Conservation (phyloP, 1,140 invertebrate genomes). For the Melanaphis sacchari region DNA sequence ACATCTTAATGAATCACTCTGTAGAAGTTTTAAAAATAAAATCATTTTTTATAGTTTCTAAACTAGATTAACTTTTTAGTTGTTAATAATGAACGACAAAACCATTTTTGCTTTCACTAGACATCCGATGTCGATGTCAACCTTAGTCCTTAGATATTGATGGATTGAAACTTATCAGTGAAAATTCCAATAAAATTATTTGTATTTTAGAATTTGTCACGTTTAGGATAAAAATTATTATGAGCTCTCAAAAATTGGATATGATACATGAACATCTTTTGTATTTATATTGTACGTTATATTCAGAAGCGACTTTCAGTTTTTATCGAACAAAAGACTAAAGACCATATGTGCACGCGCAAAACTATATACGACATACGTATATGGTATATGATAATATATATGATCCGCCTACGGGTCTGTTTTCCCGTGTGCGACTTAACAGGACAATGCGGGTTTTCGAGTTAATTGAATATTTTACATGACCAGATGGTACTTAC, state of each 20-base stretch:
- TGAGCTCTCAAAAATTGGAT: not conserved
- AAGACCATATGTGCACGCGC: slow-evolving; percentile 41
- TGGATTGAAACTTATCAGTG: not conserved
- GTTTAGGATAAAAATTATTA: not conserved
- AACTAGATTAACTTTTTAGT: slow-evolving; percentile 34
- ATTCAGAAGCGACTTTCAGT: slow-evolving; percentile 5
- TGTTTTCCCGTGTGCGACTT: not conserved
- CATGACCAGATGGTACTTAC: slow-evolving; percentile 36
- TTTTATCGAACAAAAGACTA: slow-evolving; percentile 17
- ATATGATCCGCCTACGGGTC: slow-evolving; percentile 30
- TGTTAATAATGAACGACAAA: not conserved
- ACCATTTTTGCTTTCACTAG: slow-evolving; percentile 13
- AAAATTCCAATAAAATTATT: not conserved
- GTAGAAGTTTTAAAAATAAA: not conserved
- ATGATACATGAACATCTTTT: not conserved
- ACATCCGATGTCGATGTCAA: not conserved
- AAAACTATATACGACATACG: slow-evolving; percentile 3
- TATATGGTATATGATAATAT: not conserved
- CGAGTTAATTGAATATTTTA: slow-evolving; percentile 50
- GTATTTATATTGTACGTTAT: not conserved
- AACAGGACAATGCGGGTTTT: slow-evolving; percentile 21
- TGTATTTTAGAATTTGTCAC: not conserved
- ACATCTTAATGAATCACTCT: not conserved
- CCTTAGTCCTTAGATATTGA: too few relatives aligned
- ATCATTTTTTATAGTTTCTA: not conserved